Percentiles rank a stretch among this genome's conserved stretches.
Evolutionary conservation across 2,888 invertebrate genomes (phyloP).

Genomic region (Nephrotoma flavescens): DNA sequence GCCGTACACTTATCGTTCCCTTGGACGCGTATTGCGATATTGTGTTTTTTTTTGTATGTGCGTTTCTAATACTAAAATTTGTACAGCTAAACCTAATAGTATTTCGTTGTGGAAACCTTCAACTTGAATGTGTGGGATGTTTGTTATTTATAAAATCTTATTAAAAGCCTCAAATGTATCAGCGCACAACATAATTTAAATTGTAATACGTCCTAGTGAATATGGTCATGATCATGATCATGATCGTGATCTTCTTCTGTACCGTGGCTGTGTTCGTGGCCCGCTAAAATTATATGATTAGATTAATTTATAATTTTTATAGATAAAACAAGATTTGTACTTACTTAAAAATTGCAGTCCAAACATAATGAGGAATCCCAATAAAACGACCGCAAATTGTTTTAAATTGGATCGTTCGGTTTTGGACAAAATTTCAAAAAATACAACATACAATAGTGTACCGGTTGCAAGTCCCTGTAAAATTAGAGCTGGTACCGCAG

Average conservation of each 20-base stretch:
- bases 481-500: slow-evolving; percentile 47
- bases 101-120: no score
- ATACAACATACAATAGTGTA: slow-evolving; percentile 89
- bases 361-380: slow-evolving; percentile 61
- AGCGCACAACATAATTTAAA: background rate
- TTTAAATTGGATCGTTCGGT: slow-evolving; percentile 37
- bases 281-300: background rate
- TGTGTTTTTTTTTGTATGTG: background rate
- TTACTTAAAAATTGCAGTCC: slow-evolving; percentile 35
- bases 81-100: no score
- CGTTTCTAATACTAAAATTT: background rate
- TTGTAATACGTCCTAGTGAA: background rate
- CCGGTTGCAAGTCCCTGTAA: slow-evolving; percentile 79
- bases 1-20: no score
- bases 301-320: background rate
- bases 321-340: background rate
- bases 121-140: background rate
- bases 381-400: slow-evolving; percentile 48
- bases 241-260: background rate
- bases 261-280: background rate
- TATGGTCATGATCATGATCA: background rate
- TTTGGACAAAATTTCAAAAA: slow-evolving; percentile 75
- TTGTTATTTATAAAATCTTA: background rate
- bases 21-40: background rate
- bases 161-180: background rate